Base-by-base conservation (phyloP, 2,888 invertebrate species). In the Pristionchus mayeri region DNA sequence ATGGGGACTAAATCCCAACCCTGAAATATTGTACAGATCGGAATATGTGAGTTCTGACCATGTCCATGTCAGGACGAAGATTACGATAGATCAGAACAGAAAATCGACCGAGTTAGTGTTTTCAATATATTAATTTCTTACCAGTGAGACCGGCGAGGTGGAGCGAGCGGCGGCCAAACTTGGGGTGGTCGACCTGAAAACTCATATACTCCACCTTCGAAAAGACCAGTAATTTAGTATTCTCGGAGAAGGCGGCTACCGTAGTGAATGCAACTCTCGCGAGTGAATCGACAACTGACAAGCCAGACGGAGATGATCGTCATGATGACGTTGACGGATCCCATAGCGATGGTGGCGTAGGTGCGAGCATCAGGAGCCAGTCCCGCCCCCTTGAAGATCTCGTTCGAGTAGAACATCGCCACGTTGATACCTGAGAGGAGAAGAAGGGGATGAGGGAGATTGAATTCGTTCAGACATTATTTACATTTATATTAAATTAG, bases 271-370 rank as follows among this genome's bases (percentile, higher is more conserved):
- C n/a, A n/a, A n/a, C n/a, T n/a, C n/a, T n/a, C n/a, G n/a, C n/a
- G n/a, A n/a, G n/a, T n/a, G n/a, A n/a, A n/a, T n/a, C n/a, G n/a
- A n/a, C n/a, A 4, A 60, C 79, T n/a, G 40, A 91, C 92, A 57
- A 92, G 88, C 90, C 90, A 91, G 37, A 92, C 94, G 0, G 96
- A 96, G 16, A 96, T 94, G 3, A 96, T 89, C 0, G 97, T 97
- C 96, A 97, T 96, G 3, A 96, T 90, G 0, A 97, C 96, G 92
- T 97, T 97, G 94, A 97, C 95, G 0, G 95, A 95, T n/a, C 96
- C 96, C 94, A 96, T 96, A 4, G 95, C 96, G 85, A 97, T 94
- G 0, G 97, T 97, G 0, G 97, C 97, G 87, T 95, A 95, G 90
- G 96, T 95, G 0, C 97, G 95, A 52, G 95, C 94, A 0, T 93